phyloP scores from a whole-genome alignment of 2,113 vertebrate species.

The Cardinalis cardinalis region DNA sequence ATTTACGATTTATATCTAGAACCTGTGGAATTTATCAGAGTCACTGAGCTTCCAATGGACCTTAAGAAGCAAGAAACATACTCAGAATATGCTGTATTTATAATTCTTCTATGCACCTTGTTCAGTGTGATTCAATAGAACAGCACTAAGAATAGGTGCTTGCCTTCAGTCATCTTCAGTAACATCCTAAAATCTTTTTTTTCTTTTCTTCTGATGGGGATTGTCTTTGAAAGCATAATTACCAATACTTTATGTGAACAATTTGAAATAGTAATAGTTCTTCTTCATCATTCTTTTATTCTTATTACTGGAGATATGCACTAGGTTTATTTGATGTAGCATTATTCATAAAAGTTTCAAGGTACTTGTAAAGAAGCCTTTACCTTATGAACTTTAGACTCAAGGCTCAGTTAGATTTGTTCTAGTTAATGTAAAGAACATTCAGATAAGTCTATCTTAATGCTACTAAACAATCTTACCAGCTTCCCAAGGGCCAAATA shows the following conservation, averaged over 20 bases:
- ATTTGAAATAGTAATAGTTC: not conserved
- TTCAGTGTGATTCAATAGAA: not conserved
- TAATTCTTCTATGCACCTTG: not conserved
- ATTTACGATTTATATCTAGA: not conserved
- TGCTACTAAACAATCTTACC: not conserved
- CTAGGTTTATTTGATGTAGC: not conserved
- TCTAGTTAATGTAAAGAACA: not conserved
- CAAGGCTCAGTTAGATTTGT: not conserved
- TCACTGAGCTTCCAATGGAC: not conserved
- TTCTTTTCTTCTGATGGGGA: not conserved
- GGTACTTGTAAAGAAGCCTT: slow-evolving; percentile 15
- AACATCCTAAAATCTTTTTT: not conserved
- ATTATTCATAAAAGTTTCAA: not conserved
- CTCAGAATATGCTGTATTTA: not conserved
- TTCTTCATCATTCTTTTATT: not conserved
- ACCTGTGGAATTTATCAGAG: not conserved
- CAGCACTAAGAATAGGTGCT: not conserved
- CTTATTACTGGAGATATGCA: not conserved
- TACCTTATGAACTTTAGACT: slow-evolving; percentile 17
- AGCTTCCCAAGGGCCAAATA: not conserved
- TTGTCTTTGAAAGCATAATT: not conserved
- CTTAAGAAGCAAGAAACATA: not conserved
- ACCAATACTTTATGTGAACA: not conserved
- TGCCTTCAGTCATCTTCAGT: not conserved
- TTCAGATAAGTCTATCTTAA: not conserved